Base-by-base conservation (phyloP, 1,140 invertebrate genomes). In the Zaprionus lachaisei region DNA sequence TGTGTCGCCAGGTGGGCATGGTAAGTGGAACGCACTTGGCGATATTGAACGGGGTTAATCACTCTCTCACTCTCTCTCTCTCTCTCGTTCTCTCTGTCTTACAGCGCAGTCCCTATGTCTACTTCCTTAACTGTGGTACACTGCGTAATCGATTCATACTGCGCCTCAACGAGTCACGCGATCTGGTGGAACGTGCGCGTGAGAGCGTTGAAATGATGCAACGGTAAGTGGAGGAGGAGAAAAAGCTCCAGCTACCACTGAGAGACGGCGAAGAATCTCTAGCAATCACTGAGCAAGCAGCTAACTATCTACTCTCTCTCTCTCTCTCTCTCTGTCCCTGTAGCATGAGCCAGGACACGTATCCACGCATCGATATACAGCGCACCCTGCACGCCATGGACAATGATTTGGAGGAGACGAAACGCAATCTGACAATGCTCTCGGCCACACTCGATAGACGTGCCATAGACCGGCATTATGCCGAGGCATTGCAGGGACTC, bases 381-480 rank as follows among this genome's bases (percentile, higher is more conserved):
- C 81, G 80, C 67, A 92, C 80, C 0, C 34, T 91, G 28, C 80
- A 80, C 17, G 76, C 83, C 58, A 93, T 93, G 91, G 82, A 91
- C 41, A 81, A 81, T 58, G 91, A 92, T 63, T 65, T 93, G 54
- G 79, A 92, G 66, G 82, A 86, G 69, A 92, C 90, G 9, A 87
- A 84, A 47, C 81, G 80, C 31, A 92, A 92, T 67, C 68, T 93
- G 49, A 92, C 87, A 4, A 83, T 77, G 7, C 92, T 96, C 7
- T 94, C 95, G 12, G 94, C 95, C 15, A 93, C 96, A 17, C 93
- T 97, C 2, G 96, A 97, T 77, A 96, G 96, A 81, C 94, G 95
- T 37, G 94, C 94, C 26, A 93, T 97, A 17, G 95, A 97, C 86
- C 94, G 94, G 26, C 95, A 97, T 83, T 97, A 97, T 87, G 93